These are phyloP conservation scores for Lordiphosa mommai DNA, from an alignment of 1,140 invertebrate species.

Conservation along the genomic window DNA sequence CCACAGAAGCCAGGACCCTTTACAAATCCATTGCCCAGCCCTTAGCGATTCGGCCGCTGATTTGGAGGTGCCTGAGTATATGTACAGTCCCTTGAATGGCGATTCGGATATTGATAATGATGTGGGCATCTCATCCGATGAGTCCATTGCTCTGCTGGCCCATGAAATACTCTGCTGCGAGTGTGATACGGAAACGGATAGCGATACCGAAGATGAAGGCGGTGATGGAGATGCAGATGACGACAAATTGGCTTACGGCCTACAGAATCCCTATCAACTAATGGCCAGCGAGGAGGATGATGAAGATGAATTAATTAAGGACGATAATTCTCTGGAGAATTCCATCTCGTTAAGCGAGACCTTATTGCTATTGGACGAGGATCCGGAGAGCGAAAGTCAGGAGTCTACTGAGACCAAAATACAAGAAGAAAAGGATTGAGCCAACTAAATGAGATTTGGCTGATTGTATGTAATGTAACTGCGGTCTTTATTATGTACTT, in stretches of 20 bases:
- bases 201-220: conserved; percentile 2
- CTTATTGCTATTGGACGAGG: conserved; percentile 3
- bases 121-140: conserved; percentile 14
- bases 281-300: conserved; percentile 27
- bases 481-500: too few relatives aligned
- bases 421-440: too few relatives aligned
- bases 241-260: background rate
- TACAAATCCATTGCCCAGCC: conserved; percentile 1
- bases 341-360: conserved; percentile 1
- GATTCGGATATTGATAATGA: conserved; percentile 35
- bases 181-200: conserved; percentile 22
- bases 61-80: conserved; percentile 2
- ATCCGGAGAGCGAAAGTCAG: conserved; percentile 12
- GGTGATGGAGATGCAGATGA: background rate
- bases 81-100: conserved; percentile 24
- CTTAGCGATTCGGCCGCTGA: conserved; percentile 13
- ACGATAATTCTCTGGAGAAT: background rate
- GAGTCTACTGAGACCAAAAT: background rate
- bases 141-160: conserved; percentile 37
- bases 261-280: conserved; percentile 16
- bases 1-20: background rate
- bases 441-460: too few relatives aligned
- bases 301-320: background rate
- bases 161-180: conserved; percentile 55
- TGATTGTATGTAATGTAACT: too few relatives aligned